These are phyloP conservation scores for Hirtodrosophila cameraria DNA, from an alignment of 2,888 invertebrate genomes.

Conservation along the genomic window DNA sequence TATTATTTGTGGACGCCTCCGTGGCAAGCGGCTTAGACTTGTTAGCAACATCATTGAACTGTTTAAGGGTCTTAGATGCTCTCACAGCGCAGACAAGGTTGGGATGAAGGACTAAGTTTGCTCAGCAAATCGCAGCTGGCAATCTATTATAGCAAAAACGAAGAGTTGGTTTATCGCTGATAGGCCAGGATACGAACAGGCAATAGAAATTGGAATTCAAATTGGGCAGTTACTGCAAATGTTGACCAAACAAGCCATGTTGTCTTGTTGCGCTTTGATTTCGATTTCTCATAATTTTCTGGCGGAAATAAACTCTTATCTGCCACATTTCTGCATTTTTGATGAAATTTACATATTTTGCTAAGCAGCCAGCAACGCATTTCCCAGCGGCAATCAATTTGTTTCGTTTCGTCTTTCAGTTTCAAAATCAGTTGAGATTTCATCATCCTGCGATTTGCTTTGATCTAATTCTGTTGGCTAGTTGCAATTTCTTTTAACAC, in stretches of 20 bases:
- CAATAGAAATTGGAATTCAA: constrained; percentile 17
- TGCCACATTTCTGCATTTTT: constrained; percentile 21
- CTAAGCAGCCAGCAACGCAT: constrained; percentile 63
- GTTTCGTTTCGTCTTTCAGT: constrained; percentile 18
- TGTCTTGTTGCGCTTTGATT: neutral
- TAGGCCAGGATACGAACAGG: constrained; percentile 1
- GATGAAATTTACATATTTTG: constrained; percentile 70
- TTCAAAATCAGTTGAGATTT: constrained; percentile 41
- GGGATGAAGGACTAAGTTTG: neutral
- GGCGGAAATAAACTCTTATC: neutral
- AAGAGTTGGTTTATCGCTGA: neutral
- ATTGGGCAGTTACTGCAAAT: constrained; percentile 24
- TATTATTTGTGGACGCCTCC: constrained; percentile 36
- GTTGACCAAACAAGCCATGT: constrained; percentile 25
- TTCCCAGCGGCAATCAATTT: constrained; percentile 72
- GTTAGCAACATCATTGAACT: constrained; percentile 59
- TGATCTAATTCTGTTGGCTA: constrained; percentile 40
- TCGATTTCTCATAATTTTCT: constrained; percentile 39
- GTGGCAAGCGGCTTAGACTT: constrained; percentile 59
- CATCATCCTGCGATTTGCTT: constrained; percentile 33
- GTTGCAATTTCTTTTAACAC: constrained; percentile 14
- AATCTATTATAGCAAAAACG: no score
- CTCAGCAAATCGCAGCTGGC: no score
- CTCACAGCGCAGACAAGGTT: neutral
- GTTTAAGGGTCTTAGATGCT: constrained; percentile 48